phyloP scores from a whole-genome alignment of 2,113 vertebrate genomes.

The Holacanthus passer region DNA sequence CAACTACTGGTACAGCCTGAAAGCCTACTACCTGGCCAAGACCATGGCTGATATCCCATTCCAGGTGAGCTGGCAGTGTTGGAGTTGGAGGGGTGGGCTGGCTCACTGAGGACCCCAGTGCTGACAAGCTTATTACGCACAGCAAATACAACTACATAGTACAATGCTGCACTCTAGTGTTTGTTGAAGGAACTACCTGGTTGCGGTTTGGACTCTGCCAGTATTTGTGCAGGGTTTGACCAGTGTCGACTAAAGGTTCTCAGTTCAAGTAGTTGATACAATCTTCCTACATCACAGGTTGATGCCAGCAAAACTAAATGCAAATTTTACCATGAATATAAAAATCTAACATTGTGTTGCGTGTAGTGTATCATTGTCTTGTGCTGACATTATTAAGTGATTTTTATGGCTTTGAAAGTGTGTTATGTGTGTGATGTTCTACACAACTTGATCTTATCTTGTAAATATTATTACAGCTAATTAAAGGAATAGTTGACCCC shows the following conservation, averaged over 20 bases:
- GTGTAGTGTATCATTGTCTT: neutral
- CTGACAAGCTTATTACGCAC: neutral
- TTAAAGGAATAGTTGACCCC: neutral
- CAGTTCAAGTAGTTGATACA: neutral
- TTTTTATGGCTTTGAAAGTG: neutral
- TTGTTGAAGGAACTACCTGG: neutral
- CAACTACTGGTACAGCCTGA: slow-evolving; percentile 99
- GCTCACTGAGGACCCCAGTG: neutral
- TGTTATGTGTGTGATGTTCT: neutral
- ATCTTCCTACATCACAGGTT: neutral
- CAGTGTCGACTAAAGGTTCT: neutral
- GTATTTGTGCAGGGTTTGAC: neutral
- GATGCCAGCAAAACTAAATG: neutral
- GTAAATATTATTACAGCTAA: neutral
- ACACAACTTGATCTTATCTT: neutral
- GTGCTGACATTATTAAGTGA: neutral
- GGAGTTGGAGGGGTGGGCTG: neutral
- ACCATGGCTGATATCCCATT: slow-evolving; percentile 98
- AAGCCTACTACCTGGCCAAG: slow-evolving; percentile 97
- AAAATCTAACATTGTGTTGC: neutral
- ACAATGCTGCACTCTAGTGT: slow-evolving; percentile 28
- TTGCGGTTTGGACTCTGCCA: neutral
- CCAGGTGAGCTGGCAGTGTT: slow-evolving; percentile 86
- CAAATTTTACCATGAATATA: neutral
- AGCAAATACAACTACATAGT: neutral